Percentiles rank a stretch among this genome's conserved stretches.
Conservation (phyloP, 1,140 invertebrate species). For the Drosophila pandora region DNA sequence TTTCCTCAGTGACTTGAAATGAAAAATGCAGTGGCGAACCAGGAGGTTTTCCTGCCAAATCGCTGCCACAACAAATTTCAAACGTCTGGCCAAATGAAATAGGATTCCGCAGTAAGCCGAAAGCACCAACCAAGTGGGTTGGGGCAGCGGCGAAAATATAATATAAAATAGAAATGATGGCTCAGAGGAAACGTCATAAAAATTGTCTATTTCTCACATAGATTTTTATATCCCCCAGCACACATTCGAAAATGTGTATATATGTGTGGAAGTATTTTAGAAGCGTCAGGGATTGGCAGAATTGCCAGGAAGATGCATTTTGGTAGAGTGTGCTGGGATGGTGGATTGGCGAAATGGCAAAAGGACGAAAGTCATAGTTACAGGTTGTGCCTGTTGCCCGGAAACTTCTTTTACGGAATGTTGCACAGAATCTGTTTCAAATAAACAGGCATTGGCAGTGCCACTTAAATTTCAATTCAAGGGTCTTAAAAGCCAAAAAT, state of each 20-base stretch:
- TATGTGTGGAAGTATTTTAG: conserved; percentile 10
- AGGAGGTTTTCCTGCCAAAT: conserved; percentile 38
- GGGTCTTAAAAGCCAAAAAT: not conserved
- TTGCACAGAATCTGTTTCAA: not conserved
- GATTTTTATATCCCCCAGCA: conserved; percentile 13
- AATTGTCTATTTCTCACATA: conserved; percentile 39
- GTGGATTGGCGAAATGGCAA: not conserved
- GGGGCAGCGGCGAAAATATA: not conserved
- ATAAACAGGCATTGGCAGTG: not conserved
- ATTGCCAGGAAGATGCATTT: conserved; percentile 23
- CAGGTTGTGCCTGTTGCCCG: conserved; percentile 23
- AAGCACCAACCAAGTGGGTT: not conserved
- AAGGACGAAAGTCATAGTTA: not conserved
- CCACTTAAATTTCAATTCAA: not conserved
- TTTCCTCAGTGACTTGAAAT: not conserved
- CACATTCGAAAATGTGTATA: conserved; percentile 21
- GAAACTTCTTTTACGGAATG: not conserved
- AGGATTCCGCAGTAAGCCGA: conserved; percentile 41
- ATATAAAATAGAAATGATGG: conserved; percentile 27
- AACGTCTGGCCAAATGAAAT: conserved; percentile 50
- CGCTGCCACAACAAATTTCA: conserved; percentile 51
- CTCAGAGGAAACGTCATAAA: conserved; percentile 50
- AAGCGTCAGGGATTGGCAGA: conserved; percentile 16
- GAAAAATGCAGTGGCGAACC: not conserved
- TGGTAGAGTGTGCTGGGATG: not conserved